phyloP scores from a whole-genome alignment of 2,797 vertebrate genomes.

The Sebastes taczanowskii region DNA sequence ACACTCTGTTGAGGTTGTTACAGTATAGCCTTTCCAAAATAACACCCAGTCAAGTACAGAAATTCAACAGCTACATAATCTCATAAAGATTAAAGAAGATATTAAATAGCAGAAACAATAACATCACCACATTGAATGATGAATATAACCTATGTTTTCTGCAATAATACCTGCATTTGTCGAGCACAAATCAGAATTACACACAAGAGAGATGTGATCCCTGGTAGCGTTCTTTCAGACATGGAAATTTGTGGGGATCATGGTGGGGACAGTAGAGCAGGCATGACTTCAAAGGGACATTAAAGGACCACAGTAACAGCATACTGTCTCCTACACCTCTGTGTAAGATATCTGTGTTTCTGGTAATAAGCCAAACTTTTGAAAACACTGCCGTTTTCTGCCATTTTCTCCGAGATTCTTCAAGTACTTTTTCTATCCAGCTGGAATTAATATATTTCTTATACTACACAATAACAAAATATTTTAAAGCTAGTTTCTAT shows the following conservation, averaged over 20 bases:
- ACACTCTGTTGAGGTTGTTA: conserved; percentile 54
- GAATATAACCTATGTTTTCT: not conserved
- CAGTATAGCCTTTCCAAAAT: conserved; percentile 14
- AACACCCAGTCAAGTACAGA: not conserved
- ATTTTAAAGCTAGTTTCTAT: not conserved
- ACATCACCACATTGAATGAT: not conserved
- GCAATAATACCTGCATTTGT: not conserved
- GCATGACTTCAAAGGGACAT: not conserved
- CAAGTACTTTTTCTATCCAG: not conserved
- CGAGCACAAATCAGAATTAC: not conserved
- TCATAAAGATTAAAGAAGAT: not conserved
- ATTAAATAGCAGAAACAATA: not conserved
- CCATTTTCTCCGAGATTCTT: not conserved
- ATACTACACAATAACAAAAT: not conserved
- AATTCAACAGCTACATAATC: not conserved
- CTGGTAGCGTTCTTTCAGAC: not conserved
- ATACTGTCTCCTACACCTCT: not conserved
- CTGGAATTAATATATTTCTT: not conserved
- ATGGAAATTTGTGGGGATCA: not conserved
- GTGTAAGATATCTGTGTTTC: not conserved
- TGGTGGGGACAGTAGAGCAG: not conserved
- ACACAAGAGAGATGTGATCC: not conserved
- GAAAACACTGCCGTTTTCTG: not conserved
- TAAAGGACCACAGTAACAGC: not conserved
- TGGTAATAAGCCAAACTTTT: not conserved